Percentiles rank a stretch among this genome's conserved stretches.
Conservation (phyloP, 2,797 vertebrate genomes). For the Sparus aurata region DNA sequence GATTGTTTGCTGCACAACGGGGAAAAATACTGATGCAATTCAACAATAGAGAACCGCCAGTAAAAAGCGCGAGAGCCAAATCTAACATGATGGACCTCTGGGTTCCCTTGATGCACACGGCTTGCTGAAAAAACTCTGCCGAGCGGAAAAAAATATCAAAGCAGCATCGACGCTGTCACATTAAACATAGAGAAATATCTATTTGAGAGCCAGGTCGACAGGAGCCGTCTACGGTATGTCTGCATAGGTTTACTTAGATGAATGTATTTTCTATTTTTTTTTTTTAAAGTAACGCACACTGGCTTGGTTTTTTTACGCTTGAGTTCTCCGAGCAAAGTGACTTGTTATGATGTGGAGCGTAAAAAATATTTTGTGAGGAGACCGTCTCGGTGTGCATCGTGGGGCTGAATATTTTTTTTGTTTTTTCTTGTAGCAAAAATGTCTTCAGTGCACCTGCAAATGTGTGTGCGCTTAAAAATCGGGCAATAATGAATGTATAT, state of each 20-base stretch:
- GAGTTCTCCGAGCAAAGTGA: constrained; percentile 15
- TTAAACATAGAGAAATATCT: constrained; percentile 43
- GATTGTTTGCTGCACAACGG: constrained; percentile 24
- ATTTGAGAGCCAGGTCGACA: constrained; percentile 45
- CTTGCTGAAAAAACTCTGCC: constrained; percentile 46
- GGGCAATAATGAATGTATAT: constrained; percentile 15
- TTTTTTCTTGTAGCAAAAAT: constrained; percentile 10
- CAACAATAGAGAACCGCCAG: constrained; percentile 46
- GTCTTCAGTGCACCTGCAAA: background rate
- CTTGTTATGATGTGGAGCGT: constrained; percentile 9
- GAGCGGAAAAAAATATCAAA: constrained; percentile 49
- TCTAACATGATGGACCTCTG: constrained; percentile 64
- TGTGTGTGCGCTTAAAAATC: constrained; percentile 1
- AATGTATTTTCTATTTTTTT: background rate
- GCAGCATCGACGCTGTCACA: constrained; percentile 44
- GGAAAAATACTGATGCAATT: constrained; percentile 50
- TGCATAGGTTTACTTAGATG: constrained; percentile 36
- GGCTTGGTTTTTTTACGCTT: constrained; percentile 11
- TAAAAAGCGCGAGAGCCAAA: constrained; percentile 55
- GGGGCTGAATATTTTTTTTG: background rate
- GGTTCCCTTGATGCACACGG: constrained; percentile 49
- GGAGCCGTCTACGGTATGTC: constrained; percentile 16
- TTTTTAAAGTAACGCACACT: background rate
- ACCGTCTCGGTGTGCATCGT: constrained; percentile 6
- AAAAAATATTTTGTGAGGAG: constrained; percentile 8